Evolutionary conservation across 37 sponge, comb jelly and placozoan species (phyloP).

Genomic region (Mnemiopsis leidyi): DNA sequence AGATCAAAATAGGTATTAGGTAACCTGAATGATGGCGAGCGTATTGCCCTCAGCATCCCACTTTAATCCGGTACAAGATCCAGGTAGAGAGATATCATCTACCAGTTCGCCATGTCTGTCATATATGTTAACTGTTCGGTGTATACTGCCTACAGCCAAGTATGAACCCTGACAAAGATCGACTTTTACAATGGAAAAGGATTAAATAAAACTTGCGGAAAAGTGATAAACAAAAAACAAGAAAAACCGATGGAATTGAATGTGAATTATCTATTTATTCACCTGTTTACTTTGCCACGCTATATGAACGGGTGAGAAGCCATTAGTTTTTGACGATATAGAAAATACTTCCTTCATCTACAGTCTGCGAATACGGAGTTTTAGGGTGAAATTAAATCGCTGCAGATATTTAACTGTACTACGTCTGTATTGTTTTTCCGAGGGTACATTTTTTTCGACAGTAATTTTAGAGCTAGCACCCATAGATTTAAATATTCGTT

Average conservation of each 20-base stretch:
- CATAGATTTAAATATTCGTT: not conserved
- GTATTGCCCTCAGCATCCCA: slow-evolving; percentile 97
- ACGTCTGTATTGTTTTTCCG: too few species aligned
- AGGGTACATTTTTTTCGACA: too few species aligned
- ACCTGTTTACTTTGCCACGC: slow-evolving; percentile 56
- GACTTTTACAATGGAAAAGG: not conserved
- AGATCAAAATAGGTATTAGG: too few species aligned
- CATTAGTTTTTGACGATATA: slow-evolving; percentile 17
- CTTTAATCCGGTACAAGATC: slow-evolving; percentile 82
- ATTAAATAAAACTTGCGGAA: not conserved
- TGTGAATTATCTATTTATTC: not conserved
- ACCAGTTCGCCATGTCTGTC: slow-evolving; percentile 85
- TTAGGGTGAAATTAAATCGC: too few species aligned
- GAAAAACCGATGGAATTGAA: not conserved
- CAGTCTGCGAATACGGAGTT: too few species aligned
- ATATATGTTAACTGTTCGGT: slow-evolving; percentile 79
- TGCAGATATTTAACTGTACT: too few species aligned
- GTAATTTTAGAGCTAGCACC: not conserved
- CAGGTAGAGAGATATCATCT: slow-evolving; percentile 68
- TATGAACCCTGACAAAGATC: slow-evolving; percentile 37
- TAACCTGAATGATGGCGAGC: slow-evolving; percentile 78
- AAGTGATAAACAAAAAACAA: not conserved
- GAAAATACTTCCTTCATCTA: slow-evolving; percentile 56
- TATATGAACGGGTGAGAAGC: slow-evolving; percentile 35
- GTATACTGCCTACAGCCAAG: slow-evolving; percentile 63